Conservation (phyloP, 2,888 invertebrate species). For the Nysson spinosus region DNA sequence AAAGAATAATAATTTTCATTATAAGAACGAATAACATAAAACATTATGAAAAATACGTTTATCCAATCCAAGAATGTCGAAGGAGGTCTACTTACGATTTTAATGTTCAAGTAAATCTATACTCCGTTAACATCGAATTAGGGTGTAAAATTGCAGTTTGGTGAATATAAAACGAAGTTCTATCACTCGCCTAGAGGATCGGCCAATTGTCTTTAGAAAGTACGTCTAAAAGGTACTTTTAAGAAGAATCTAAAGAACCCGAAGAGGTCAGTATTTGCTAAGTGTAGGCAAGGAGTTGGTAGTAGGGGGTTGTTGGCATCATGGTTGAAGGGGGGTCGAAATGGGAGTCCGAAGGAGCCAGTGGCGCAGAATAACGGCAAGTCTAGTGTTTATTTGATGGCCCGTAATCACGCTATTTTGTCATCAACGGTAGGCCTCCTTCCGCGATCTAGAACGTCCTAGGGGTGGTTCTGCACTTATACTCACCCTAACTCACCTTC, state of each 20-base stretch:
- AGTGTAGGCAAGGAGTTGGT: constrained; percentile 27
- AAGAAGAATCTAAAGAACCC: constrained; percentile 14
- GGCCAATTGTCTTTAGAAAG: constrained; percentile 26
- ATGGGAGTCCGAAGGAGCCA: constrained; percentile 62
- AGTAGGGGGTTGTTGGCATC: constrained; percentile 59
- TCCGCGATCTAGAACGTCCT: constrained; percentile 66
- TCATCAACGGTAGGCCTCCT: constrained; percentile 73
- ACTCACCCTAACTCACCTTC: constrained; percentile 57
- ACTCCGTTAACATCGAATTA: constrained; percentile 20
- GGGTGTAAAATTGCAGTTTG: background rate
- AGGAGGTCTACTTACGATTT: no score
- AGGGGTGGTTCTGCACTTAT: constrained; percentile 64
- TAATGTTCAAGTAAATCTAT: no score
- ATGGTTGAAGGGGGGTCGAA: constrained; percentile 29
- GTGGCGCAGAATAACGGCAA: constrained; percentile 72
- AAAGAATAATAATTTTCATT: no score
- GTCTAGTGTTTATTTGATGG: constrained; percentile 76
- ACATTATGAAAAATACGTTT: no score
- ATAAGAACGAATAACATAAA: no score
- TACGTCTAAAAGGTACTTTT: no score
- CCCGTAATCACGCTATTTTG: constrained; percentile 76
- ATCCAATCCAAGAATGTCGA: no score
- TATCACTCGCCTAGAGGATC: constrained; percentile 29
- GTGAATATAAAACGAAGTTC: constrained; percentile 17
- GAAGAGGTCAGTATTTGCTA: constrained; percentile 62